phyloP scores from a whole-genome alignment of 2,113 vertebrate genomes.

The Grallaria varia region DNA sequence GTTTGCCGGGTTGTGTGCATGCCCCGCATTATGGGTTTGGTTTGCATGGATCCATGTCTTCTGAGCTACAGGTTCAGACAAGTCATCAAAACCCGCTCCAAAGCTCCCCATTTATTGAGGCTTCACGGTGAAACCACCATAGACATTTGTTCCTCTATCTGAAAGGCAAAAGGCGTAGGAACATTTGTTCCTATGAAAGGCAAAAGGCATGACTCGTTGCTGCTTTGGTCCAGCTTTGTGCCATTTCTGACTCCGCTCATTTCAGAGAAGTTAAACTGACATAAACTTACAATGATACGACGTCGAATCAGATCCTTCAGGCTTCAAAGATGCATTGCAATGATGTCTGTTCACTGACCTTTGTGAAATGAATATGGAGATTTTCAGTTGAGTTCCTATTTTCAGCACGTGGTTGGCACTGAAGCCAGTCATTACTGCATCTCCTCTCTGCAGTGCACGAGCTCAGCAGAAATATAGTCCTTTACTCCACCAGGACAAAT shows the following conservation, averaged over 20 bases:
- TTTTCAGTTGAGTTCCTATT: background rate
- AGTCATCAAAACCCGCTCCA: background rate
- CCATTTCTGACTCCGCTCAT: background rate
- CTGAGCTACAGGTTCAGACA: background rate
- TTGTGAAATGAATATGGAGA: constrained; percentile 29
- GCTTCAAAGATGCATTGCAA: background rate
- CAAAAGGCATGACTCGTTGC: background rate
- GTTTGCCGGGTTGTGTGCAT: background rate
- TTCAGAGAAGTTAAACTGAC: constrained; percentile 17
- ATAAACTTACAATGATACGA: background rate
- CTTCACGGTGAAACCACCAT: background rate
- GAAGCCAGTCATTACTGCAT: background rate
- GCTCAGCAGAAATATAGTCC: background rate
- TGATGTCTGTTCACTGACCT: background rate
- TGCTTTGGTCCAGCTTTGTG: background rate
- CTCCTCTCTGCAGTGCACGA: background rate
- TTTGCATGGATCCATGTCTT: background rate
- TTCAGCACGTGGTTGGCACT: background rate
- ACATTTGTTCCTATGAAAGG: no score
- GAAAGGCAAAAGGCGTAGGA: no score
- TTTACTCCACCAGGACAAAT: background rate
- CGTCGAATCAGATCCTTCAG: background rate
- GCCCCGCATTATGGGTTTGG: background rate
- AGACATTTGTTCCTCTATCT: no score
- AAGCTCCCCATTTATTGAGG: background rate